Conservation (phyloP, 1,140 invertebrate species). For the Teleogryllus occipitalis region DNA sequence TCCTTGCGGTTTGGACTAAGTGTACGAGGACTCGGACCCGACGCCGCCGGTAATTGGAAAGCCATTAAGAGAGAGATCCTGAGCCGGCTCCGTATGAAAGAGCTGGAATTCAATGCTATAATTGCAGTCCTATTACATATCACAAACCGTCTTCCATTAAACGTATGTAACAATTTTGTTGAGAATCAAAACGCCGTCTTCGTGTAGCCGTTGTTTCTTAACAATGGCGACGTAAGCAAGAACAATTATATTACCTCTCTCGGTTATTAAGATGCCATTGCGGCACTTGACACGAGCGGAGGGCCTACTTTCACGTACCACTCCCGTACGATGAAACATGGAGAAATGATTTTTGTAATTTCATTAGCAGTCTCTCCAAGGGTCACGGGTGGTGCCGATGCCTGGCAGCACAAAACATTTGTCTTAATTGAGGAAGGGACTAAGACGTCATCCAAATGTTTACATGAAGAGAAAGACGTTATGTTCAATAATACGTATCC, state of each 20-base stretch:
- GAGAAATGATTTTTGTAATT: neutral
- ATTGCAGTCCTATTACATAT: neutral
- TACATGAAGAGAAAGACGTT: no score
- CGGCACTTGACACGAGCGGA: neutral
- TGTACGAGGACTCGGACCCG: neutral
- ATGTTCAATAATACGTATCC: no score
- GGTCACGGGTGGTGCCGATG: neutral
- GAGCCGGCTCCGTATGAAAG: neutral
- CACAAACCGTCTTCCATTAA: neutral
- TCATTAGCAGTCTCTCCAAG: neutral
- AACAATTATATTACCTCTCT: neutral
- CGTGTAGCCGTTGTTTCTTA: neutral
- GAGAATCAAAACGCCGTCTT: neutral
- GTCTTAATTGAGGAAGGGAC: neutral
- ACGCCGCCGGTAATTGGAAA: neutral
- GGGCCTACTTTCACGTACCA: neutral
- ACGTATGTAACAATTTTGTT: neutral
- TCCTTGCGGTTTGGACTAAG: neutral
- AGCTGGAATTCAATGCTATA: neutral
- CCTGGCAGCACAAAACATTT: neutral
- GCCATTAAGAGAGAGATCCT: neutral
- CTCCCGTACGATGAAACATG: neutral
- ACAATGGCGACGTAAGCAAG: neutral
- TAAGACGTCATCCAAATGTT: neutral
- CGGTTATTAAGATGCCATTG: neutral